These are phyloP conservation scores for Dendrocincla fuliginosa DNA, from an alignment of 2,797 vertebrate genomes.

Conservation along the genomic window DNA sequence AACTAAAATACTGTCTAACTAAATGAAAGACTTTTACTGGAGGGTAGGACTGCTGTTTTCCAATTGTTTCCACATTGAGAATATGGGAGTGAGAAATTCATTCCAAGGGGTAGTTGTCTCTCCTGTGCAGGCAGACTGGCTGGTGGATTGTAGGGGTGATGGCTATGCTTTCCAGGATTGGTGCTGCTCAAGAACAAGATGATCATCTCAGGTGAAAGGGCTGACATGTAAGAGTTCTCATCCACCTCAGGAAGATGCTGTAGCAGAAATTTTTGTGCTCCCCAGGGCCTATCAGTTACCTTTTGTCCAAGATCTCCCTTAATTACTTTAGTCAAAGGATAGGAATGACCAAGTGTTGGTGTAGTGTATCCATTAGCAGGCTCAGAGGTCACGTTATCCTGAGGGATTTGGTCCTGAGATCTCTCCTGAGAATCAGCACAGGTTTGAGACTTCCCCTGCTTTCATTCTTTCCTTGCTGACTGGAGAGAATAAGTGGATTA, in stretches of 20 bases:
- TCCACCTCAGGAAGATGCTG: background rate
- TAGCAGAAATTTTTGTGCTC: background rate
- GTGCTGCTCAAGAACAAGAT: background rate
- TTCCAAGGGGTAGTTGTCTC: background rate
- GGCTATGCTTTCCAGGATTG: background rate
- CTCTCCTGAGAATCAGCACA: background rate
- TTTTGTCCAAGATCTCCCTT: background rate
- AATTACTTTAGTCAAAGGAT: background rate
- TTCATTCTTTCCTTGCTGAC: background rate
- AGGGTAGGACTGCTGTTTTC: background rate
- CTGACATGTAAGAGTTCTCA: background rate
- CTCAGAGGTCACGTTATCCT: background rate
- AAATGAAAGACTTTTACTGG: background rate
- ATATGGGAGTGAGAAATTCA: background rate
- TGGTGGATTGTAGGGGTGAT: background rate
- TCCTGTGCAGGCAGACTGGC: background rate
- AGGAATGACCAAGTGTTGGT: background rate
- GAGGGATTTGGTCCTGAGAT: background rate
- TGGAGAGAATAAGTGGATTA: slow-evolving; percentile 26
- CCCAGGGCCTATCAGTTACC: background rate
- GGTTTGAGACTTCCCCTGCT: background rate
- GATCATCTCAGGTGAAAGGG: background rate
- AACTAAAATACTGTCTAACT: background rate
- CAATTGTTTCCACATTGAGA: background rate
- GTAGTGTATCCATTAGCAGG: background rate